Evolutionary conservation across 2,888 invertebrate species (phyloP), one percentile per base, ranked within the genome.

Genomic region (Platynereis dumerilii): DNA sequence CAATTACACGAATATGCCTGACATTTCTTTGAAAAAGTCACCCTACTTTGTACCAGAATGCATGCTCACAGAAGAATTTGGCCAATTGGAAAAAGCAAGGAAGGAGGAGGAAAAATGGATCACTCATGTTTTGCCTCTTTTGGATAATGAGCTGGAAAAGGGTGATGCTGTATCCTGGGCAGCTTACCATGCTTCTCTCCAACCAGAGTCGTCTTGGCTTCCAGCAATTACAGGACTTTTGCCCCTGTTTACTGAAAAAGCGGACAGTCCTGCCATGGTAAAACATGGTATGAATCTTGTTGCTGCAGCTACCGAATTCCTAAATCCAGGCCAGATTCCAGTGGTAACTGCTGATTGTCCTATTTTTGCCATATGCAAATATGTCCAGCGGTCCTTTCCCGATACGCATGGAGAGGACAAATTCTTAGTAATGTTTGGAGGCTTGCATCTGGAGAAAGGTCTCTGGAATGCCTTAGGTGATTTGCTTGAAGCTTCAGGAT

Each of bases 241-340:
- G 5, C 58, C 58, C 17, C 34, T 52, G 52, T 52, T 52, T 53
- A 48, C 44, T 5, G 66, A 66, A 1, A 39, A 66, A 52, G 58
- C 62, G n/a, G 28, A 58, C 22, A 58, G 57, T 17, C 42, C 52
- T 17, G 60, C 56, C 12, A 57, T 56, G 45, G n/a, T 52, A 24
- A 52, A 52, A 17, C 52, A 62, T 58, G 24, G 27, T 26, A 66
- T 63, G 66, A 42, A 58, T 17, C 12, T 58, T 28, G 27, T 58
- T 12, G 53, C 52, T n/a, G n/a, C 24, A 27, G 34, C 52, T 22
- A 29, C 42, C 10, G 15, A 22, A 5, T 63, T 62, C 42, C 27
- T 66, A 0, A 63, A 67, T 67, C 55, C 59, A 27, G 48, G 56
- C 2, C 59, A 67, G 45, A 57, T 55, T 10, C 64, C 60, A n/a